These are phyloP conservation scores for Oncorhynchus keta DNA, from an alignment of 2,113 vertebrate genomes.

Conservation along the genomic window DNA sequence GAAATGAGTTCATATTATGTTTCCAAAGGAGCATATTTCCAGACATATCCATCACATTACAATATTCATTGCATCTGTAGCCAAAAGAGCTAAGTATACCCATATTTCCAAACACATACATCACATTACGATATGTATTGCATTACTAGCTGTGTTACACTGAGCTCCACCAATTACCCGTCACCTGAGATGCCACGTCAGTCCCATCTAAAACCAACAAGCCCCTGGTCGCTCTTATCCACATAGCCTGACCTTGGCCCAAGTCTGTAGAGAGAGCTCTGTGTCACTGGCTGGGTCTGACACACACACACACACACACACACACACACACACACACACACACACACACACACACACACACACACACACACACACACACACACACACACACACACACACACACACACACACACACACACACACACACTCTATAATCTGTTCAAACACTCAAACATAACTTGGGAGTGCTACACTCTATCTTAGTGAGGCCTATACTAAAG, in stretches of 20 bases:
- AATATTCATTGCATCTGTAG: too few species aligned
- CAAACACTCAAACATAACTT: not conserved
- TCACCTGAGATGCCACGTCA: too few species aligned
- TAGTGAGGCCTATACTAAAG: constrained; percentile 10
- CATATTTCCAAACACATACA: not conserved
- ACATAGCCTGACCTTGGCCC: not conserved
- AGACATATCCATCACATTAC: too few species aligned
- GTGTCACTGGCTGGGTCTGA: not conserved
- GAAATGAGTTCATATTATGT: not conserved
- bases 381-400: too few species aligned
- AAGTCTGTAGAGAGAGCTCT: not conserved
- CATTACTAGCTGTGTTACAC: not conserved
- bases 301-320: not conserved
- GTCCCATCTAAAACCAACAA: not conserved
- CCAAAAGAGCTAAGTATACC: not conserved
- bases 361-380: too few species aligned
- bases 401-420: too few species aligned
- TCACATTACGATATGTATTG: not conserved
- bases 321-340: too few species aligned
- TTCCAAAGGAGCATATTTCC: not conserved
- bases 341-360: too few species aligned
- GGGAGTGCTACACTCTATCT: constrained; percentile 3
- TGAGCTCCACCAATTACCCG: not conserved
- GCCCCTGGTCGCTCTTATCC: not conserved
- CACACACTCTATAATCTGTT: too few species aligned